phyloP scores from a whole-genome alignment of 2,113 vertebrate genomes.

The Aegypius monachus region DNA sequence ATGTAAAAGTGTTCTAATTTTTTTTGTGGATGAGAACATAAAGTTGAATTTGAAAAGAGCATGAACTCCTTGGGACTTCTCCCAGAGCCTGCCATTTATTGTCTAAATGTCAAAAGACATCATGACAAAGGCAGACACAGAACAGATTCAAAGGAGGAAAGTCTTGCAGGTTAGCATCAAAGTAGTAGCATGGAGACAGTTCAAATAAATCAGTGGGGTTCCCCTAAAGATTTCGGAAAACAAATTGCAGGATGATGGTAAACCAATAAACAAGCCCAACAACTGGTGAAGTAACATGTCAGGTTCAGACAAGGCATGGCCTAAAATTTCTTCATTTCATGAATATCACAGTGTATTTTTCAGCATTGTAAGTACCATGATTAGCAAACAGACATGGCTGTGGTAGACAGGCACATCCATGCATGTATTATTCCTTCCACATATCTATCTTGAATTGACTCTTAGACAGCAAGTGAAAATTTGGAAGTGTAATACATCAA shows the following conservation, averaged over 20 bases:
- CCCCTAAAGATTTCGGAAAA: neutral
- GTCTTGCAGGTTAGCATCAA: neutral
- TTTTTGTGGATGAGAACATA: neutral
- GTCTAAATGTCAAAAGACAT: neutral
- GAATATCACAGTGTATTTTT: neutral
- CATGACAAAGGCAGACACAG: neutral
- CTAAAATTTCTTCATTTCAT: neutral
- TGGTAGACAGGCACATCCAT: neutral
- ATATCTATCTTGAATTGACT: neutral
- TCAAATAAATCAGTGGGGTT: neutral
- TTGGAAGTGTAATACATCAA: neutral
- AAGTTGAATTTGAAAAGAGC: neutral
- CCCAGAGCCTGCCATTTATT: neutral
- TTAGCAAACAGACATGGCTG: neutral
- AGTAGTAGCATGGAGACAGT: neutral
- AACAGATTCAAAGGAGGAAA: neutral
- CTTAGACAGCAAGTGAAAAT: neutral
- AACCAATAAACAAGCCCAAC: neutral
- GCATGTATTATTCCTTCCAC: neutral
- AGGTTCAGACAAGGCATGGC: neutral
- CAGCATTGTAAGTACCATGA: neutral
- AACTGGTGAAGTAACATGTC: neutral
- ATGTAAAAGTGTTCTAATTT: neutral
- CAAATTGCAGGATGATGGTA: neutral
- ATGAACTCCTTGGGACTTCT: neutral